Evolutionary conservation across 2,113 vertebrate genomes (phyloP), one percentile per base, ranked within the genome.

Genomic region (Brachypodius melanocephalos): DNA sequence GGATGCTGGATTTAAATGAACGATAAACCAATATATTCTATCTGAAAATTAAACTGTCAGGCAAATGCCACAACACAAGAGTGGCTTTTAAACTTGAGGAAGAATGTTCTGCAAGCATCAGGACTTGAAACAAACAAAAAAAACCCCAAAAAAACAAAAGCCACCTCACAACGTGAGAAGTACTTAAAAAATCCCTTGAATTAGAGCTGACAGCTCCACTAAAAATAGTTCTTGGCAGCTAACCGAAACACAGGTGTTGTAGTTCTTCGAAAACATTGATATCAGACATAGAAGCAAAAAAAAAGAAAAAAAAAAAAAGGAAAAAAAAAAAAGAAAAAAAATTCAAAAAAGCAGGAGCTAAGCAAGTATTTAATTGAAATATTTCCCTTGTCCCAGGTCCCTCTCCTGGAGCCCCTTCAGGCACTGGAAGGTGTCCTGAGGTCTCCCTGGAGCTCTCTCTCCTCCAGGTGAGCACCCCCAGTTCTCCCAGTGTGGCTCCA

Each of bases 211-310:
- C 88, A 93, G 76, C 51, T 63, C 63, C 31, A 65, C 75, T 84
- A 86, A 95, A 96, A 88, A 83, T 48, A 95, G 51, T 24, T 58
- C 49, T 51, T 93, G 59, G 54, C 88, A 95, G 85, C 45, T 58
- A 36, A 65, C 55, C 73, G 18, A 58, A 93, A 83, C n/a, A 83
- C 12, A 51, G 29, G 82, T 46, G 80, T 68, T 54, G 32, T 18
- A 73, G 46, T 29, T 68, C 82, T 69, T 76, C 68, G 49, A 83
- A 90, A 94, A 80, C 55, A 20, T 14, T 31, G 18, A 28, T 61
- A 88, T 16, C 6, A 5, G 63, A 77, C 58, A 62, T 40, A 61
- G 14, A 57, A 28, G 10, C 0, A 28, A 55, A 62, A 40, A 59
- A 46, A 36, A 8, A 31, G 19, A 32, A 54, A 31, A 18, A 54